These are phyloP conservation scores for Aradus depressus DNA, from an alignment of 2,888 invertebrate genomes.

Conservation along the genomic window DNA sequence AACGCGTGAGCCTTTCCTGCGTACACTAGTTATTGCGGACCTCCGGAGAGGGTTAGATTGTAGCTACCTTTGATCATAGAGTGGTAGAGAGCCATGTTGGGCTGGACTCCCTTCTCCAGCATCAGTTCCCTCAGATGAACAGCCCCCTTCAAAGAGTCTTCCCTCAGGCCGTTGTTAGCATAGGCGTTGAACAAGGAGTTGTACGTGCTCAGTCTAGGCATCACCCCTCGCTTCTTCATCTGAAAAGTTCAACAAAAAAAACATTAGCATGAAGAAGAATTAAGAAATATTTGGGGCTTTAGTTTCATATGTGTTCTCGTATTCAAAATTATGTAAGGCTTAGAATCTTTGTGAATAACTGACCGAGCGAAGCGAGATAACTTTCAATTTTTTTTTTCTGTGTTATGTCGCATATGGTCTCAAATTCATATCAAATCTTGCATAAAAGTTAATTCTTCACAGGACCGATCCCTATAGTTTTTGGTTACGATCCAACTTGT, in stretches of 20 bases:
- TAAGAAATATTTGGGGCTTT: neutral
- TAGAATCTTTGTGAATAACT: no score
- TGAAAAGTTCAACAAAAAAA: slow-evolving; percentile 33
- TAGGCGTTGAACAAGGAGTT: slow-evolving; percentile 84
- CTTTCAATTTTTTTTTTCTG: no score
- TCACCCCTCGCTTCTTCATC: slow-evolving; percentile 64
- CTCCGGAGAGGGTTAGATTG: no score
- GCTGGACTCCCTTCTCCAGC: slow-evolving; percentile 52
- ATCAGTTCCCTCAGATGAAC: slow-evolving; percentile 53
- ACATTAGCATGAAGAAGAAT: neutral
- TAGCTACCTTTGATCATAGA: slow-evolving; percentile 68
- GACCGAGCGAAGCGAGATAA: no score
- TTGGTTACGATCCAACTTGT: no score
- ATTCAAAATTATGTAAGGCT: no score
- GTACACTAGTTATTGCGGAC: no score
- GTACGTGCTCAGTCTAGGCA: slow-evolving; percentile 59
- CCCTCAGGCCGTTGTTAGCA: slow-evolving; percentile 59
- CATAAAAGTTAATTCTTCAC: no score
- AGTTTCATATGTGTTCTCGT: neutral
- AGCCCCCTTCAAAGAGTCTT: slow-evolving; percentile 58
- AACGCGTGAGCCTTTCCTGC: no score
- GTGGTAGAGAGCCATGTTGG: slow-evolving; percentile 69
- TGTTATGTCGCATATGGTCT: no score
- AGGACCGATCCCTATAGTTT: no score
- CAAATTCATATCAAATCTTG: no score